These are phyloP conservation scores for Pangasius sanitwongsei DNA, from an alignment of 2,797 vertebrate species.

Conservation along the genomic window DNA sequence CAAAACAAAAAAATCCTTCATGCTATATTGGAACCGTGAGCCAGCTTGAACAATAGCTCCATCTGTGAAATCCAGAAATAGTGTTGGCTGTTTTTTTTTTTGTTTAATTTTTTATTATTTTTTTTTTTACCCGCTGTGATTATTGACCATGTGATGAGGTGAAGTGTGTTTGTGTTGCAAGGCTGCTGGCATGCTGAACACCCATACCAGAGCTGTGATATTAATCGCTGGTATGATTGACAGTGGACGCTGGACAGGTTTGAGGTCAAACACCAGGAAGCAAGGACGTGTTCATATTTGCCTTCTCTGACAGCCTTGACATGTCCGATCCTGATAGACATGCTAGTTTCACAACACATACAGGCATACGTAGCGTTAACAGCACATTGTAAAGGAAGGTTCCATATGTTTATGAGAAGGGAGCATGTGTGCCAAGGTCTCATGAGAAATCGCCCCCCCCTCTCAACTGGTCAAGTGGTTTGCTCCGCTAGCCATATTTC, in stretches of 20 bases:
- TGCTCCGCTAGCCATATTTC: slow-evolving; percentile 36
- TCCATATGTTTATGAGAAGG: slow-evolving; percentile 46
- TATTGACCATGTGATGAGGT: slow-evolving; percentile 35
- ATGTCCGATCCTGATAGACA: neutral
- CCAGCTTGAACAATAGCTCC: neutral
- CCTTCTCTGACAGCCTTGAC: neutral
- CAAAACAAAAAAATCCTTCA: neutral
- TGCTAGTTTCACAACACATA: neutral
- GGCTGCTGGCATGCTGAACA: slow-evolving; percentile 22
- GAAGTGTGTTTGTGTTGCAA: slow-evolving; percentile 14
- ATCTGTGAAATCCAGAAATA: neutral
- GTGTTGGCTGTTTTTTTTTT: neutral
- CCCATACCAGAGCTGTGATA: slow-evolving; percentile 40
- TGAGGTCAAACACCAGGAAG: slow-evolving; percentile 53
- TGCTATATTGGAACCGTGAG: neutral
- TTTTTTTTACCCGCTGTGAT: slow-evolving; percentile 15
- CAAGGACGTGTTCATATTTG: slow-evolving; percentile 47
- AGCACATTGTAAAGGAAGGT: slow-evolving; percentile 3
- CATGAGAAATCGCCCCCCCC: slow-evolving; percentile 30
- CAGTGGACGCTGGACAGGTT: slow-evolving; percentile 41
- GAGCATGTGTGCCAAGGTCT: slow-evolving; percentile 49
- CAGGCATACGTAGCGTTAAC: slow-evolving; percentile 22
- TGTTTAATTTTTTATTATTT: neutral
- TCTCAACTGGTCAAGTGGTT: slow-evolving; percentile 45
- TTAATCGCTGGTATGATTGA: slow-evolving; percentile 17